Evolutionary conservation across 2,888 invertebrate species (phyloP).

Genomic region (Melitaea athalia): DNA sequence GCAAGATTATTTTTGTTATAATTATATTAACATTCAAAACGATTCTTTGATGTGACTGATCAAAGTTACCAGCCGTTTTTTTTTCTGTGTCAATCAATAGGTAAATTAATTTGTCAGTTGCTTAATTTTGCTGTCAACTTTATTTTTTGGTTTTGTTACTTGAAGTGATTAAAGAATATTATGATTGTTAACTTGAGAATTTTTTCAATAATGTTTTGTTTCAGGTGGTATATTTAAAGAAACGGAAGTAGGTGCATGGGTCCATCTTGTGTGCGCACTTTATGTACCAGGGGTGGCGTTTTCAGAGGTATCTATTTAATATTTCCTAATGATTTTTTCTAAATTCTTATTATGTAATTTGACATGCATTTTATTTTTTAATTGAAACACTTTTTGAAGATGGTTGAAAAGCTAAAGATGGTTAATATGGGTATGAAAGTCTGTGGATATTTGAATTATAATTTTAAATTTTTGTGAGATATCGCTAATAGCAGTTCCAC

Average conservation of each 20-base stretch:
- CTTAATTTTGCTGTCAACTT: no score
- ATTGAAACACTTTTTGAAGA: neutral
- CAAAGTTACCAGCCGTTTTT: no score
- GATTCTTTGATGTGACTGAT: no score
- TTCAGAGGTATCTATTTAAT: slow-evolving; percentile 86
- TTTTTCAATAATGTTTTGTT: slow-evolving; percentile 36
- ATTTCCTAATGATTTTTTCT: neutral
- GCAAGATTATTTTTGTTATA: no score
- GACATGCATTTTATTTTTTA: neutral
- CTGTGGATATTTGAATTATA: neutral
- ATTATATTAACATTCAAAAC: no score
- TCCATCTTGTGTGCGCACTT: slow-evolving; percentile 97
- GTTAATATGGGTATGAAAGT: neutral
- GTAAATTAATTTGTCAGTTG: no score
- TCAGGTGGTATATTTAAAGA: slow-evolving; percentile 95
- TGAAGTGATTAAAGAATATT: neutral
- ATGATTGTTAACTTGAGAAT: neutral
- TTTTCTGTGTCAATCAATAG: no score
- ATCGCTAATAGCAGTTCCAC: no score
- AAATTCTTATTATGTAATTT: no score
- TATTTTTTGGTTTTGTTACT: neutral
- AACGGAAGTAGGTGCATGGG: slow-evolving; percentile 99
- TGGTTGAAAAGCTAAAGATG: neutral
- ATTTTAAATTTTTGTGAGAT: no score
- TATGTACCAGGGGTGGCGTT: slow-evolving; percentile 99